phyloP scores from a whole-genome alignment of 37 sponge, comb jelly and placozoan genomes.

The Bolinopsis microptera region DNA sequence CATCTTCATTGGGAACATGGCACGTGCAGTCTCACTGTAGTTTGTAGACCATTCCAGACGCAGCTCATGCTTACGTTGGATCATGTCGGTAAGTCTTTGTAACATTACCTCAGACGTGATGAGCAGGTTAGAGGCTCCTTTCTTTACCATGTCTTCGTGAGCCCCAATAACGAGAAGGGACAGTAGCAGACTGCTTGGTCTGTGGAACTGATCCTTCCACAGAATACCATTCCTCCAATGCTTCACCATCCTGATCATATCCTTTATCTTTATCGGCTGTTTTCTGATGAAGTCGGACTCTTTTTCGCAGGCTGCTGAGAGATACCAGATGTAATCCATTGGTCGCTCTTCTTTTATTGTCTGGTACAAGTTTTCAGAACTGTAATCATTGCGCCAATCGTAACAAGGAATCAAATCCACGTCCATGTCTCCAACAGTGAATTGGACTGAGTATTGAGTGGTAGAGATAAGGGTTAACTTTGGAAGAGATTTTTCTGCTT shows the following conservation, averaged over 20 bases:
- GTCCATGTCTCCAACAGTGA: constrained; percentile 10
- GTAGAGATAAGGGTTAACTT: not conserved
- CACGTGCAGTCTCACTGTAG: not conserved
- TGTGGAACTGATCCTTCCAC: constrained; percentile 56
- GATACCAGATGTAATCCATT: constrained; percentile 30
- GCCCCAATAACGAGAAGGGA: constrained; percentile 10
- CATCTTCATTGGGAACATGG: constrained; percentile 34
- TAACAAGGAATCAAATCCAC: constrained; percentile 36
- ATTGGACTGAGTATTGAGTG: constrained; percentile 11
- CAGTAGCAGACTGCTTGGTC: constrained; percentile 27
- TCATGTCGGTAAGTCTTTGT: constrained; percentile 22
- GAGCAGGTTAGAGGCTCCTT: constrained; percentile 27
- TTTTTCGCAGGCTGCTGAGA: constrained; percentile 2
- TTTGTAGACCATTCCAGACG: constrained; percentile 31
- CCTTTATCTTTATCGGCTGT: constrained; percentile 40
- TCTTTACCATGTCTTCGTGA: constrained; percentile 28
- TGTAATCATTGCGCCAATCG: constrained; percentile 18
- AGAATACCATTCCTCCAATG: constrained; percentile 33
- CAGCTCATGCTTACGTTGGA: constrained; percentile 36
- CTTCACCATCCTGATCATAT: constrained; percentile 53
- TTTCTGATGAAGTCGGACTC: constrained; percentile 37
- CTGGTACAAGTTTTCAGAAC: not conserved
- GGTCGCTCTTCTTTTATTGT: constrained; percentile 12
- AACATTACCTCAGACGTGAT: not conserved
- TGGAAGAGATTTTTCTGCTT: not conserved